phyloP scores from a whole-genome alignment of 1,140 invertebrate genomes.

The Steinernema khuongi region DNA sequence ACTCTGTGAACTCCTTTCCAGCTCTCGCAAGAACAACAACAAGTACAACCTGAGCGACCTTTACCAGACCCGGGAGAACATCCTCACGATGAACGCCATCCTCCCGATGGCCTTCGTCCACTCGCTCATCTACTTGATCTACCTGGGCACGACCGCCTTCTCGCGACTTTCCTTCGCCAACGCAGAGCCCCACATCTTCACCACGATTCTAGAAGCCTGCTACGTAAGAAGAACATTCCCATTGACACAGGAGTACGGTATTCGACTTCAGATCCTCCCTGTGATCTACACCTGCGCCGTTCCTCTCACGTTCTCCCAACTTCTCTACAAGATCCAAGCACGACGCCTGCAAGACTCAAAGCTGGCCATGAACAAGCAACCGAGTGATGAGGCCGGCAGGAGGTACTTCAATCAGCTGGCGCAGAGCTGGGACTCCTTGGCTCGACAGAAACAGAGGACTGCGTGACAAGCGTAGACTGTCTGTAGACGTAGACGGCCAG shows the following conservation, averaged over 20 bases:
- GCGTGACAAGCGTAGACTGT: too few relatives aligned
- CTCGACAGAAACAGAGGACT: too few relatives aligned
- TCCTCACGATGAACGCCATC: conserved; percentile 2
- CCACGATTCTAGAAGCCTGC: background rate
- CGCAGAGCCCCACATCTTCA: background rate
- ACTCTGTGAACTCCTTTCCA: too few relatives aligned
- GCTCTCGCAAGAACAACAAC: background rate
- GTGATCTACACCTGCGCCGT: background rate
- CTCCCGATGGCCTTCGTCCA: background rate
- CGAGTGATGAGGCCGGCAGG: background rate
- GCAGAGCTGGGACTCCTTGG: background rate
- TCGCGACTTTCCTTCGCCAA: background rate
- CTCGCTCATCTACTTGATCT: conserved; percentile 11
- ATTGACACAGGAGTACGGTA: background rate
- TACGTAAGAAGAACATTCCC: background rate
- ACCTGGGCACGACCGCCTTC: background rate
- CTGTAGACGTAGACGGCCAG: too few relatives aligned
- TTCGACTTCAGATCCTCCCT: background rate
- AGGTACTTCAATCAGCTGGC: conserved; percentile 3
- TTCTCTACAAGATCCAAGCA: conserved; percentile 1
- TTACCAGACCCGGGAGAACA: background rate
- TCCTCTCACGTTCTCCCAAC: background rate
- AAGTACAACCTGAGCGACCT: background rate
- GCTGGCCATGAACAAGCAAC: background rate
- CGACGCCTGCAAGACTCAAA: background rate